These are phyloP conservation scores for Kradibia gibbosae DNA, from an alignment of 1,140 invertebrate species.

Conservation along the genomic window DNA sequence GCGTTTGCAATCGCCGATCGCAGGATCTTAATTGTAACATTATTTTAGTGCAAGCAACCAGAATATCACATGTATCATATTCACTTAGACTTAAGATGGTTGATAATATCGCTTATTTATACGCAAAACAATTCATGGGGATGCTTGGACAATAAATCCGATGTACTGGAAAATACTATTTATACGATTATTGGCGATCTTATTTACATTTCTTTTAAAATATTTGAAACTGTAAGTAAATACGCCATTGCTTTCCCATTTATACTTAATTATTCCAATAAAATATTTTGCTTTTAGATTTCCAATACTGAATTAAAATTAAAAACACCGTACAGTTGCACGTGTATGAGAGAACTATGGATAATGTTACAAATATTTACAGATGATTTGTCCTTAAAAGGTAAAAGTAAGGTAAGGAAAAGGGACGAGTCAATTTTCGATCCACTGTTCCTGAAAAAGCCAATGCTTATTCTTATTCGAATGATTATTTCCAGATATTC, in stretches of 20 bases:
- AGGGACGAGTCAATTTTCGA: conserved; percentile 6
- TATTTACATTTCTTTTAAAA: conserved; percentile 63
- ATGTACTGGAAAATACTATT: conserved; percentile 60
- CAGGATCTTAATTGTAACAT: no score
- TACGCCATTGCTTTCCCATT: conserved; percentile 44
- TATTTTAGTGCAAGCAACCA: conserved; percentile 66
- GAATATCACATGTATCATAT: conserved; percentile 72
- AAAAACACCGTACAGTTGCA: conserved; percentile 69
- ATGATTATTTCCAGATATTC: conserved; percentile 61
- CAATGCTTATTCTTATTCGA: conserved; percentile 16
- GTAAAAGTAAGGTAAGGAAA: conserved; percentile 59
- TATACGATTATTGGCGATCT: conserved; percentile 62
- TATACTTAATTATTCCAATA: conserved; percentile 20
- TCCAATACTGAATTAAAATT: conserved; percentile 59
- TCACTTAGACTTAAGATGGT: conserved; percentile 70
- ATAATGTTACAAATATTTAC: conserved; percentile 66
- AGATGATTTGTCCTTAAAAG: conserved; percentile 55
- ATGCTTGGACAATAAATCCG: conserved; percentile 51
- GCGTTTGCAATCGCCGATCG: no score
- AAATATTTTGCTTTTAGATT: conserved; percentile 60
- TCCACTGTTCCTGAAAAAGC: no score
- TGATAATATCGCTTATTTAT: conserved; percentile 63
- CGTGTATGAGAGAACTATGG: conserved; percentile 71
- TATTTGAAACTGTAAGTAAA: conserved; percentile 63
- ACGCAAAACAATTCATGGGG: conserved; percentile 54